These are phyloP conservation scores for Drosophila nannoptera DNA, from an alignment of 1,140 invertebrate species.

Conservation along the genomic window DNA sequence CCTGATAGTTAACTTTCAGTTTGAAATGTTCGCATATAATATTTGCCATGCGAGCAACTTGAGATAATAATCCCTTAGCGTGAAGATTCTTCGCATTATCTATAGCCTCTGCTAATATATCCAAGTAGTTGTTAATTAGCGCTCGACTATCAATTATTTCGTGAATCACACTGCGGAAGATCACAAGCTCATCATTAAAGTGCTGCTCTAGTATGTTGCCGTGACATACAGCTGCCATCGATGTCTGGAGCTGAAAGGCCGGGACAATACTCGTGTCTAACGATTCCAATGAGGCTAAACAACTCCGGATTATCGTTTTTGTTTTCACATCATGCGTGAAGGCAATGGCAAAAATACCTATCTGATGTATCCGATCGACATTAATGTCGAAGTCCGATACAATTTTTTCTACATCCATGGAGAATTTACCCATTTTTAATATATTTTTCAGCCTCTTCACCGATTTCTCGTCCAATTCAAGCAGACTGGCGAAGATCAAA, in stretches of 20 bases:
- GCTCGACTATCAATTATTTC: slow-evolving; percentile 70
- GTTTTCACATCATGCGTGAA: slow-evolving; percentile 65
- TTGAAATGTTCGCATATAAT: slow-evolving; percentile 64
- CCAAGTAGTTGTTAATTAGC: slow-evolving; percentile 57
- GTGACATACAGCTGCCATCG: slow-evolving; percentile 28
- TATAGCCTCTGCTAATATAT: slow-evolving; percentile 49
- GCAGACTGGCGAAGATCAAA: slow-evolving; percentile 53
- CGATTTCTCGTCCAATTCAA: slow-evolving; percentile 52
- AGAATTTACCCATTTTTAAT: slow-evolving; percentile 16
- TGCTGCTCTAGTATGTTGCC: slow-evolving; percentile 62
- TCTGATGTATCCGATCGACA: slow-evolving; percentile 69
- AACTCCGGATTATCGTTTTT: slow-evolving; percentile 66
- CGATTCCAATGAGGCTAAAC: slow-evolving; percentile 68
- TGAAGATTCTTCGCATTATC: slow-evolving; percentile 28
- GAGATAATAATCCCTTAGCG: slow-evolving; percentile 11
- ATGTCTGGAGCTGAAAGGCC: slow-evolving; percentile 46
- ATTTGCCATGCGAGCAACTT: slow-evolving; percentile 57
- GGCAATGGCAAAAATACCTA: slow-evolving; percentile 72
- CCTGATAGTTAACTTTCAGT: slow-evolving; percentile 44
- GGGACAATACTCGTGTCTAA: slow-evolving; percentile 68
- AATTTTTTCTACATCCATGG: slow-evolving; percentile 30
- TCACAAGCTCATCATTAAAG: slow-evolving; percentile 60
- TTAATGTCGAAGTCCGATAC: slow-evolving; percentile 65
- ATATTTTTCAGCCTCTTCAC: slow-evolving; percentile 38
- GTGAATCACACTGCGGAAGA: slow-evolving; percentile 66